Conservation (phyloP, 1,140 invertebrate genomes). For the Pachypsylla venusta region DNA sequence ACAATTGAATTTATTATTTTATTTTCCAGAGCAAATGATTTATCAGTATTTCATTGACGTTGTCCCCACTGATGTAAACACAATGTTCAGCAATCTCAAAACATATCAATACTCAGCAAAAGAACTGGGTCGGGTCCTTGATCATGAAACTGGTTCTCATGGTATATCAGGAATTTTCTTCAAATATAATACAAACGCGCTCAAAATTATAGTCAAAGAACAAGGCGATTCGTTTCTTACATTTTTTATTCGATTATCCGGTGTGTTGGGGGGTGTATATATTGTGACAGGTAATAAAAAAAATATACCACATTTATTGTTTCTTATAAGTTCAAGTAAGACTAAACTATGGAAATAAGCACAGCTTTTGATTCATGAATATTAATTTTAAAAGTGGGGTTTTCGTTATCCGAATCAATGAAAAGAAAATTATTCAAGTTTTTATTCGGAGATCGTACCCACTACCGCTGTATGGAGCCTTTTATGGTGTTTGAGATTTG, state of each 20-base stretch:
- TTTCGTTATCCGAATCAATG: no score
- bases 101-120: conserved; percentile 91
- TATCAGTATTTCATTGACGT: conserved; percentile 93
- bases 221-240: conserved; percentile 60
- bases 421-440: no score
- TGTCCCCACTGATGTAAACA: conserved; percentile 82
- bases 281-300: conserved; percentile 65
- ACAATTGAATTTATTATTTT: no score
- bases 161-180: conserved; percentile 88
- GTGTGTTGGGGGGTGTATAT: conserved; percentile 80
- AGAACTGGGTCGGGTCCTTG: conserved; percentile 62
- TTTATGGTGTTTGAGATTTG: no score
- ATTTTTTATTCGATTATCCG: conserved; percentile 74
- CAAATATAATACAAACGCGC: conserved; percentile 80
- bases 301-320: no score
- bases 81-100: conserved; percentile 46
- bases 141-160: conserved; percentile 54
- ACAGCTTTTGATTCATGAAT: no score
- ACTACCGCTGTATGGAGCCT: no score
- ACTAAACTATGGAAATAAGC: no score
- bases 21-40: conserved; percentile 50
- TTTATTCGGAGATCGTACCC: no score
- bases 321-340: no score
- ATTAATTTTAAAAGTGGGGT: no score
- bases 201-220: conserved; percentile 73